Conservation (phyloP, 2,888 invertebrate genomes). For the Drosophila kuntzei region DNA sequence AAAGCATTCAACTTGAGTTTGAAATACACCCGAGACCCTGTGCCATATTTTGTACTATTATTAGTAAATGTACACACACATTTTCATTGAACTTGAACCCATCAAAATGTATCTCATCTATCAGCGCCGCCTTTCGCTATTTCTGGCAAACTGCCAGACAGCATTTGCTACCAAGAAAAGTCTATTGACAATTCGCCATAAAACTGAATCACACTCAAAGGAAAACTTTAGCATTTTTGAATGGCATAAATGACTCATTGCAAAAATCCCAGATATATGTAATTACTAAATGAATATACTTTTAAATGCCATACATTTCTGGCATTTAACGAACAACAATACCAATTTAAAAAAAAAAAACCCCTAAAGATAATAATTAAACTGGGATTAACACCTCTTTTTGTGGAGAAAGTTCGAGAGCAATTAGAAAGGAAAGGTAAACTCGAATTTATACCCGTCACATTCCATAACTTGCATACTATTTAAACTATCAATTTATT, state of each 20-base stretch:
- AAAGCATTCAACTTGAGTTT: constrained; percentile 20
- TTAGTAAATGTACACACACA: constrained; percentile 26
- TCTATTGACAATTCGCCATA: constrained; percentile 40
- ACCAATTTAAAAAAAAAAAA: background rate
- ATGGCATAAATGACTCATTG: constrained; percentile 21
- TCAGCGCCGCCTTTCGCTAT: background rate
- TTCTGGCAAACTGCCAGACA: constrained; percentile 4
- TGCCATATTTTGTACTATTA: constrained; percentile 27
- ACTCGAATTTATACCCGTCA: constrained; percentile 8
- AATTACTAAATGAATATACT: constrained; percentile 7
- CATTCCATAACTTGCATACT: constrained; percentile 23
- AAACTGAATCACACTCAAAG: constrained; percentile 39
- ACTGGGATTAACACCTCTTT: constrained; percentile 23
- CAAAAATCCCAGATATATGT: constrained; percentile 13
- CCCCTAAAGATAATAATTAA: constrained; percentile 17
- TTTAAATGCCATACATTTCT: background rate
- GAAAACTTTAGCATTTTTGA: background rate
- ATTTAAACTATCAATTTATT: background rate
- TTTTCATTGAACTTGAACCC: constrained; percentile 55
- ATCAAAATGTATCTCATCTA: constrained; percentile 30
- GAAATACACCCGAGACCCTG: constrained; percentile 13
- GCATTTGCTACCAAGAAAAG: constrained; percentile 16
- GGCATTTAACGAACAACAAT: background rate
- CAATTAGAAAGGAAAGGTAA: constrained; percentile 51
- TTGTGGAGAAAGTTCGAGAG: constrained; percentile 41